These are phyloP conservation scores for Phaethon lepturus DNA, from an alignment of 2,113 vertebrate species.

Conservation along the genomic window DNA sequence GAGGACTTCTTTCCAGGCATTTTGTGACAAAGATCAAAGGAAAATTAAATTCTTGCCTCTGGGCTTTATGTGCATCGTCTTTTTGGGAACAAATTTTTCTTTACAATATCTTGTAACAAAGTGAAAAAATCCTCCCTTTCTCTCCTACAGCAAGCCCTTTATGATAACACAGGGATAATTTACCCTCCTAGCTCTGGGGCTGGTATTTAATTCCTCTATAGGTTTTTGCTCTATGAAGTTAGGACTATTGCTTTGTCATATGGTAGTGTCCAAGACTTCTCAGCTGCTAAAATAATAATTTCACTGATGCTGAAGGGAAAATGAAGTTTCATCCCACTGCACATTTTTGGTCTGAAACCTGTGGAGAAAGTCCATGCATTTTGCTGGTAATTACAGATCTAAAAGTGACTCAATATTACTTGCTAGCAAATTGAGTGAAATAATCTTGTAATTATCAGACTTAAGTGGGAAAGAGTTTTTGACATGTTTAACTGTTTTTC, in stretches of 20 bases:
- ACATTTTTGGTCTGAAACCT: not conserved
- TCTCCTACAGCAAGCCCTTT: not conserved
- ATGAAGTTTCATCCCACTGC: not conserved
- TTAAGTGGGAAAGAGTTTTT: not conserved
- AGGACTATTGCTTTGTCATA: not conserved
- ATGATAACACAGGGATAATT: not conserved
- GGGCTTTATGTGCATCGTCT: not conserved
- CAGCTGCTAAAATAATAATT: not conserved
- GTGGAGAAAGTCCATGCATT: not conserved
- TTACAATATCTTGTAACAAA: not conserved
- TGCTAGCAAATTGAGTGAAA: not conserved
- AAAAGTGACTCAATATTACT: not conserved
- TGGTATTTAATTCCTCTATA: not conserved
- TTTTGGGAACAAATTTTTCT: not conserved
- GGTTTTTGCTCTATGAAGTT: not conserved
- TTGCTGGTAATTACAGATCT: not conserved
- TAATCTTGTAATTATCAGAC: not conserved
- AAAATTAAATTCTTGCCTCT: not conserved
- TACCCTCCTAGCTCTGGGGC: not conserved
- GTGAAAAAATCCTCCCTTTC: not conserved
- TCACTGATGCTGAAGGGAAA: not conserved
- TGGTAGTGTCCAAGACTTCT: not conserved
- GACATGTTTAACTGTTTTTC: not conserved
- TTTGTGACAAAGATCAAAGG: not conserved
- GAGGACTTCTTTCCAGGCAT: not conserved